phyloP scores from a whole-genome alignment of 2,797 vertebrate genomes.

The Squalus acanthias region DNA sequence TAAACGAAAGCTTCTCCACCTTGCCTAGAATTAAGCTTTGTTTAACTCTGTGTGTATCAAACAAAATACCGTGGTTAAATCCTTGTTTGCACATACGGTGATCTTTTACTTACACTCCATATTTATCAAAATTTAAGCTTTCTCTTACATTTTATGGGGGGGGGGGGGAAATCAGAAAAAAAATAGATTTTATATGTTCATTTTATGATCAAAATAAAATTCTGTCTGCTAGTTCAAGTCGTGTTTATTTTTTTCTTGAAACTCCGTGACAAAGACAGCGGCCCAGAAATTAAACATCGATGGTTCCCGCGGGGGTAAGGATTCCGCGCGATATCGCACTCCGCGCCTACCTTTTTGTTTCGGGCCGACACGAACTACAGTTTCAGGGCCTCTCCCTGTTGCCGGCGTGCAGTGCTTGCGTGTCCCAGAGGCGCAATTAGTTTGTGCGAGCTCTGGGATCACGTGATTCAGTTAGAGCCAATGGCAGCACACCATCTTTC shows the following conservation, averaged over 20 bases:
- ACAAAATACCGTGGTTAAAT: background rate
- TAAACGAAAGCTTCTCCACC: background rate
- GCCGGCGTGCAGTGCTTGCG: no score
- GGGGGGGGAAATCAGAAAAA: background rate
- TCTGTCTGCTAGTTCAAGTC: constrained; percentile 13
- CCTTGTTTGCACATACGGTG: constrained; percentile 26
- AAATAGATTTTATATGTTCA: constrained; percentile 38
- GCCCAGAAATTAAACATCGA: no score
- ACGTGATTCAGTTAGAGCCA: no score
- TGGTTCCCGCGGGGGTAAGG: no score
- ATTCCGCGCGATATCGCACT: no score
- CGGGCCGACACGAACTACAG: no score
- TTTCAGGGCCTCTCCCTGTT: no score
- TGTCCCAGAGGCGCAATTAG: no score
- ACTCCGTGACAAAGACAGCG: background rate
- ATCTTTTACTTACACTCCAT: constrained; percentile 35
- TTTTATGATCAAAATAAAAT: constrained; percentile 38
- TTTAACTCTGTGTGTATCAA: constrained; percentile 6
- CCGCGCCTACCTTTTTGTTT: no score
- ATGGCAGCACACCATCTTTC: no score
- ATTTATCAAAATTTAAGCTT: constrained; percentile 31
- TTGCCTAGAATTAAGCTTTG: constrained; percentile 30
- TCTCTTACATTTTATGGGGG: constrained; percentile 1
- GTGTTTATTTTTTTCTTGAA: background rate
- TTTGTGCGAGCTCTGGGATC: no score